A percentile compares a stretch with the other conserved stretches of the same genome.
Evolutionary conservation across 1,140 invertebrate genomes (phyloP).

Genomic region (Neodiprion pinetum): DNA sequence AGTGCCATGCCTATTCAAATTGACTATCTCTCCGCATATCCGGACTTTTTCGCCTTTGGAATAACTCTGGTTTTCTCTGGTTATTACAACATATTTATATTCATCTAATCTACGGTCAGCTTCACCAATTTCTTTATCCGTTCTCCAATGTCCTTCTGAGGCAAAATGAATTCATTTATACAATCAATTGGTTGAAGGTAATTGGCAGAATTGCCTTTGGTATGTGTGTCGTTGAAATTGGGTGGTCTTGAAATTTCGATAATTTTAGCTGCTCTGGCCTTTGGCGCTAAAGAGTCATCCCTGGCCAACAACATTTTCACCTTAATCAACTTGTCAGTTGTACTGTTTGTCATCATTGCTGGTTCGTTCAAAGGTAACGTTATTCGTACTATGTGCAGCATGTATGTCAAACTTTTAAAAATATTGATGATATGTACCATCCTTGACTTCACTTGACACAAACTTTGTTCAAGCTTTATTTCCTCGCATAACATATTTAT

Average conservation of each 20-base stretch:
- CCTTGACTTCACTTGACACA: constrained; percentile 17
- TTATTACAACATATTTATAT: constrained; percentile 43
- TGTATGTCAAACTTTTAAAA: constrained; percentile 3
- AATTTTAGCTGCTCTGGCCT: constrained; percentile 61
- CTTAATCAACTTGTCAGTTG: constrained; percentile 72
- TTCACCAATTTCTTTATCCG: no score
- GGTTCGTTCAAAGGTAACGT: constrained; percentile 71
- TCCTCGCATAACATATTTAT: neutral
- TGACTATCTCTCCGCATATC: constrained; percentile 68
- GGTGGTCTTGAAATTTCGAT: constrained; percentile 24
- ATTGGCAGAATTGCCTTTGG: neutral
- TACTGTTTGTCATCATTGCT: constrained; percentile 74
- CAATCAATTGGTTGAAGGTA: no score
- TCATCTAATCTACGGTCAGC: neutral
- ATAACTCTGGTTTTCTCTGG: constrained; percentile 67
- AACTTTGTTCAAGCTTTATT: neutral
- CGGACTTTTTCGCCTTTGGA: constrained; percentile 71
- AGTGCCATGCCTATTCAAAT: constrained; percentile 66
- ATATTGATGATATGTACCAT: constrained; percentile 9
- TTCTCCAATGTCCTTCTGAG: no score
- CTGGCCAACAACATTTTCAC: constrained; percentile 80
- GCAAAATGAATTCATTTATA: no score
- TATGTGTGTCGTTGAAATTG: constrained; percentile 1
- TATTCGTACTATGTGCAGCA: constrained; percentile 15
- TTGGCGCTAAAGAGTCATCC: constrained; percentile 81